Evolutionary conservation across 2,797 vertebrate genomes (phyloP).

Genomic region (Coregonus ussuriensis): DNA sequence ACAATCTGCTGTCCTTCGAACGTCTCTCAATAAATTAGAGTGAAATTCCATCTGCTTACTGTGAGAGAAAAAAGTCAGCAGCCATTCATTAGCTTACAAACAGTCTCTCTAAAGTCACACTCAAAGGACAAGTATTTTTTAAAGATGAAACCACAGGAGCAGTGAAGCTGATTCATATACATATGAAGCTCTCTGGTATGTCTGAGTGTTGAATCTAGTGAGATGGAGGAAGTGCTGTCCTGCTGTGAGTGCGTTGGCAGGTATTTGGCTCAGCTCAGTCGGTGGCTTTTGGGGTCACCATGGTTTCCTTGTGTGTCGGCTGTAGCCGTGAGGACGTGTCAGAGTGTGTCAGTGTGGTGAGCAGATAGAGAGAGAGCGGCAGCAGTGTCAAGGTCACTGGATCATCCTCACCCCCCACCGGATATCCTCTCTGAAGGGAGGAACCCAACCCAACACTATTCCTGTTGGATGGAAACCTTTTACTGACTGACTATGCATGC

Average conservation of each 20-base stretch:
- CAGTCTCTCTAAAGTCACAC: slow-evolving; percentile 1
- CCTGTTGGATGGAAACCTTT: not conserved
- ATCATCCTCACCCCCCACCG: not conserved
- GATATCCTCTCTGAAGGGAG: slow-evolving; percentile 1
- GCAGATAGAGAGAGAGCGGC: not conserved
- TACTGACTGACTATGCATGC: not conserved
- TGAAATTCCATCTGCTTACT: not conserved
- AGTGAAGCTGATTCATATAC: not conserved
- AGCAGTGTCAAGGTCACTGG: slow-evolving; percentile 3
- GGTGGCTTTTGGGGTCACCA: not conserved
- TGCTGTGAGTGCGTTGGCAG: not conserved
- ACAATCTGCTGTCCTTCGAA: slow-evolving; percentile 28
- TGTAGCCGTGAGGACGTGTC: not conserved
- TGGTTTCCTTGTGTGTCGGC: slow-evolving; percentile 5
- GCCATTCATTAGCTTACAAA: slow-evolving; percentile 5
- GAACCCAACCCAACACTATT: not conserved
- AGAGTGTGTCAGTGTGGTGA: not conserved
- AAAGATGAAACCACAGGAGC: not conserved
- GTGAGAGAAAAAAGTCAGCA: not conserved
- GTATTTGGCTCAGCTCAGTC: not conserved
- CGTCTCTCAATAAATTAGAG: not conserved
- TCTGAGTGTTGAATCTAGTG: not conserved
- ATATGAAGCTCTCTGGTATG: not conserved
- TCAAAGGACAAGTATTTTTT: not conserved
- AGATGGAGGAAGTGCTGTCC: not conserved